phyloP scores from a whole-genome alignment of 2,888 invertebrate genomes.

The Lithosia quadra region DNA sequence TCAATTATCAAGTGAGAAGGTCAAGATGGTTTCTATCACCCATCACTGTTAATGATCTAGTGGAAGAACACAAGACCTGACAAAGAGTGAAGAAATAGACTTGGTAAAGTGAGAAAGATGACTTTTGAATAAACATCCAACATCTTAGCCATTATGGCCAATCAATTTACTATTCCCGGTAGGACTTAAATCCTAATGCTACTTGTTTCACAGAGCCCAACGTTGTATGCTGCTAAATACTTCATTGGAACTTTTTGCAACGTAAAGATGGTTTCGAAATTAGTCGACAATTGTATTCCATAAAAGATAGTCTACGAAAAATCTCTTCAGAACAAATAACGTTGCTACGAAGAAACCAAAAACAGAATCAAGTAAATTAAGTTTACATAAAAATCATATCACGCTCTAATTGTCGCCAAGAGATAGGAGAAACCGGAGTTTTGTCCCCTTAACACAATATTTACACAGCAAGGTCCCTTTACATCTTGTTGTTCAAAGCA shows the following conservation, averaged over 20 bases:
- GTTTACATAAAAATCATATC: conserved; percentile 82
- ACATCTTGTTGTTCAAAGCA: conserved; percentile 85
- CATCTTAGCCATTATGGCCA: no score
- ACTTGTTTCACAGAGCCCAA: no score
- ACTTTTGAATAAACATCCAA: no score
- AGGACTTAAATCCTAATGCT: no score
- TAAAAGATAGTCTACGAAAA: background rate
- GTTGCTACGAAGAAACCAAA: conserved; percentile 31
- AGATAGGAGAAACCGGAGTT: conserved; percentile 67
- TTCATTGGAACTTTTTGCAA: background rate
- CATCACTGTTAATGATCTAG: no score
- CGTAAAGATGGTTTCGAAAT: background rate
- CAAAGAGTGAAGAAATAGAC: no score
- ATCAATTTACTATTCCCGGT: no score
- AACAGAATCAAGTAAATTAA: conserved; percentile 72
- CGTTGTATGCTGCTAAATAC: background rate
- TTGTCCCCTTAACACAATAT: conserved; percentile 84
- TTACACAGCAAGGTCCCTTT: conserved; percentile 76
- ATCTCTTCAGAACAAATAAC: conserved; percentile 7
- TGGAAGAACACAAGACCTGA: no score
- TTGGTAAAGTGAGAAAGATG: no score
- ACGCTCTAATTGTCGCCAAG: conserved; percentile 83
- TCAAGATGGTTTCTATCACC: no score
- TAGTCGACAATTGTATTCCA: background rate
- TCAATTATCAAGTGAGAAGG: no score